Evolutionary conservation across 1,140 invertebrate species (phyloP).

Genomic region (Nephila pilipes): DNA sequence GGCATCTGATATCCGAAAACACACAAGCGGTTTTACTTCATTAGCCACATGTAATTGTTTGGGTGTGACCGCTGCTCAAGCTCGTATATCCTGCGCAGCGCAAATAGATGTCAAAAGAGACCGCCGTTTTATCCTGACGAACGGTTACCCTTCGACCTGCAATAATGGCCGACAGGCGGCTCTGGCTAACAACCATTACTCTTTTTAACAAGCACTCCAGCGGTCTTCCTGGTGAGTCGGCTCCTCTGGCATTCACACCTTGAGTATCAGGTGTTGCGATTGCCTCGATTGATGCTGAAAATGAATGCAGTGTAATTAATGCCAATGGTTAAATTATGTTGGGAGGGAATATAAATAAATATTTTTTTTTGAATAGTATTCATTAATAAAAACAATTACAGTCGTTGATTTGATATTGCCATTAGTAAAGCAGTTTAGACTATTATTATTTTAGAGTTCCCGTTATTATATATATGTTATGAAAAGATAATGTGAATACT

Average conservation of each 20-base stretch:
- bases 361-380: too few relatives aligned
- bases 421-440: too few relatives aligned
- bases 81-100: slow-evolving; percentile 32
- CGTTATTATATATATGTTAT: too few relatives aligned
- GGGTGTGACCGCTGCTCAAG: slow-evolving; percentile 53
- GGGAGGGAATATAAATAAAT: too few relatives aligned
- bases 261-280: background rate
- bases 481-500: too few relatives aligned
- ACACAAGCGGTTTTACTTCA: slow-evolving; percentile 48
- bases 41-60: slow-evolving; percentile 67
- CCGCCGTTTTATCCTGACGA: slow-evolving; percentile 45
- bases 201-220: slow-evolving; percentile 64
- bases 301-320: too few relatives aligned
- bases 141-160: slow-evolving; percentile 53
- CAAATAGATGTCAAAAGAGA: slow-evolving; percentile 44
- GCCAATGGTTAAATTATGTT: too few relatives aligned
- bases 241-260: background rate
- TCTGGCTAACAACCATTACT: slow-evolving; percentile 45
- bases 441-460: too few relatives aligned
- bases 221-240: background rate
- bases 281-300: too few relatives aligned
- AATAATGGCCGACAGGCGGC: slow-evolving; percentile 21
- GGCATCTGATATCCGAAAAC: background rate
- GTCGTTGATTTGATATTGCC: too few relatives aligned
- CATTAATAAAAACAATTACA: too few relatives aligned